Base-by-base conservation (phyloP, 2,113 vertebrate genomes). In the Lamprotornis superbus region DNA sequence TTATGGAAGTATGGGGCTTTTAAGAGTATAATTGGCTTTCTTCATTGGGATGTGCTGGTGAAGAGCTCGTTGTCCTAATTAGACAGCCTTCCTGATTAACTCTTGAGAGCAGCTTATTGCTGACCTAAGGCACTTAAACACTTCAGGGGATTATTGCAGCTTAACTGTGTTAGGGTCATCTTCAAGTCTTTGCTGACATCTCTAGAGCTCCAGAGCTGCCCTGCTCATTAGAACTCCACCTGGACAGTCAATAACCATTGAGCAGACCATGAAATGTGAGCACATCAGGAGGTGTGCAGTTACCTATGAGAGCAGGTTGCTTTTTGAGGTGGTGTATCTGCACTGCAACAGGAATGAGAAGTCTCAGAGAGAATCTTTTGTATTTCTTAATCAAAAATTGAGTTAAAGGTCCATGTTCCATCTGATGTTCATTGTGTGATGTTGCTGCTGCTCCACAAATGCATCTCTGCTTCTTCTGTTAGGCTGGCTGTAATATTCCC, bases 81-180 rank as follows among this genome's bases (percentile, higher is more conserved):
- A 93, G 55, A 47, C 21, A 85, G 42, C 83, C 13, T 75, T 77
- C 55, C 78, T 74, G 80, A 96, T 95, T 94, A 95, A 87, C 69
- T 91, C 84, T 57, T 42, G 47, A 70, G 50, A 94, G 73, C 52
- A 56, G 35, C 17, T 94, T 71, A 75, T 20, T 74, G 73, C 61
- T 92, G 91, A 89, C 92, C 92, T 87, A 87, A 97, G 59, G 76
- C 82, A 85, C 82, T 97, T 80, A 87, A 95, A 92, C 52, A 52
- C 82, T 92, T 94, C 65, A 84, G 85, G 84, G 94, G 82, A 97
- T 96, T 90, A 90, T 47, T 77, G 79, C 87, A 77, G 39, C 2
- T 96, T 92, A 94, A 85, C 55, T 40, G 73, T 35, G 70, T 74
- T 47, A 56, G 83, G 57, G 47, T 75, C 49, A 52, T 83, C 17